These are phyloP conservation scores for Hypomesus transpacificus DNA, from an alignment of 2,113 vertebrate genomes.

Conservation along the genomic window DNA sequence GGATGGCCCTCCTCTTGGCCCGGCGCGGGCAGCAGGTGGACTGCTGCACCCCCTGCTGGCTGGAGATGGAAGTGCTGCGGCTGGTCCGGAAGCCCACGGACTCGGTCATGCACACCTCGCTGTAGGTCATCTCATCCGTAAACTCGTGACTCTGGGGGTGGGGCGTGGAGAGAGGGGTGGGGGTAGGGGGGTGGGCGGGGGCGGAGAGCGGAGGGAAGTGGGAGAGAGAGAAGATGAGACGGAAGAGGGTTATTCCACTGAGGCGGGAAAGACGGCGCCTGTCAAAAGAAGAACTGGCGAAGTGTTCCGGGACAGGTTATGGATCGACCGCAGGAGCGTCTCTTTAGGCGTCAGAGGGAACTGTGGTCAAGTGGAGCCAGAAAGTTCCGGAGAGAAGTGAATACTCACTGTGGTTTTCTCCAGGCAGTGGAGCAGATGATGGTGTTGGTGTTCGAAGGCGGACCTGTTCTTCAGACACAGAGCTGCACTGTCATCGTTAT, in stretches of 20 bases:
- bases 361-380: neutral
- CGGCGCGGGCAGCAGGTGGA: constrained; percentile 81
- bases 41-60: constrained; percentile 75
- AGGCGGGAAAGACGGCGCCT: neutral
- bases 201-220: too few relatives aligned
- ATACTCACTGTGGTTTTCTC: constrained; percentile 86
- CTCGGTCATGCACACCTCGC: constrained; percentile 80
- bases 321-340: too few relatives aligned
- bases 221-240: neutral
- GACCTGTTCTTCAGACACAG: constrained; percentile 82
- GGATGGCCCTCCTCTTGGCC: constrained; percentile 77
- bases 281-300: too few relatives aligned
- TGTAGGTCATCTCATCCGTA: constrained; percentile 83
- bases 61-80: constrained; percentile 86
- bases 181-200: too few relatives aligned
- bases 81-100: constrained; percentile 81
- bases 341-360: neutral
- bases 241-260: too few relatives aligned
- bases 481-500: constrained; percentile 63
- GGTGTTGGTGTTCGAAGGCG: constrained; percentile 84
- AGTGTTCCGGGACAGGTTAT: too few relatives aligned
- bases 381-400: neutral
- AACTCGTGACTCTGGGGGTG: constrained; percentile 83
- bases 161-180: too few relatives aligned
- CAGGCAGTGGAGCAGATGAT: constrained; percentile 87